Base-by-base conservation (phyloP, 2,113 vertebrate genomes). In the Formicarius rufipectus region DNA sequence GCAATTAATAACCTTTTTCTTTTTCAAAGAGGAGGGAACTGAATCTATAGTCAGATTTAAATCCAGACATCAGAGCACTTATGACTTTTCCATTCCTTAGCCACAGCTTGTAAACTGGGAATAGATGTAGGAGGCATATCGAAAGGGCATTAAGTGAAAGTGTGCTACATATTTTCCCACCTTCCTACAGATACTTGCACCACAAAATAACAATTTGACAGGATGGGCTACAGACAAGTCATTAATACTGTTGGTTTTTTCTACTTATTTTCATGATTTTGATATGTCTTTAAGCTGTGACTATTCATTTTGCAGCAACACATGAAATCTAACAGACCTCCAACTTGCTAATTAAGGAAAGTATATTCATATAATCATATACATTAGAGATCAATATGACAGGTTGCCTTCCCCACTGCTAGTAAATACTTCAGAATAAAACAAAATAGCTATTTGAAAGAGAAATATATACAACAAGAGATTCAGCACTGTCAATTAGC, bases 111-210 rank as follows among this genome's bases (percentile, higher is more conserved):
- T 52, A 82, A 93, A 1, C 7, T 60, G 17, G 55, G 72, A 94
- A 77, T 59, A 93, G 72, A 66, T 63, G 71, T 92, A 90, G 92
- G 87, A 93, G 84, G 67, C 24, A 47, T 80, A 91, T 80, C 79
- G 87, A 91, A 92, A 93, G 78, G 75, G 49, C 33, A 87, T 90
- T 90, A 94, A 91, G 55, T 85, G 67, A 58, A 95, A 93, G 39
- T 27, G 30, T 82, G 59, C 69, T 85, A 74, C 67, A 64, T 89
- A 75, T 89, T 91, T 67, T 93, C 50, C 53, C 79, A 90, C 75
- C 83, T 95, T 85, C 89, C 83, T 67, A 93, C 79, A 18, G 63
- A 47, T 2, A 25, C 21, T 86, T 80, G 59, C 39, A 93, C 45
- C 59, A 93, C 37, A 88, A 91, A 91, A 89, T 40, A 44, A 87